Evolutionary conservation across 2,888 invertebrate genomes (phyloP).

Genomic region (Philaethria dido): DNA sequence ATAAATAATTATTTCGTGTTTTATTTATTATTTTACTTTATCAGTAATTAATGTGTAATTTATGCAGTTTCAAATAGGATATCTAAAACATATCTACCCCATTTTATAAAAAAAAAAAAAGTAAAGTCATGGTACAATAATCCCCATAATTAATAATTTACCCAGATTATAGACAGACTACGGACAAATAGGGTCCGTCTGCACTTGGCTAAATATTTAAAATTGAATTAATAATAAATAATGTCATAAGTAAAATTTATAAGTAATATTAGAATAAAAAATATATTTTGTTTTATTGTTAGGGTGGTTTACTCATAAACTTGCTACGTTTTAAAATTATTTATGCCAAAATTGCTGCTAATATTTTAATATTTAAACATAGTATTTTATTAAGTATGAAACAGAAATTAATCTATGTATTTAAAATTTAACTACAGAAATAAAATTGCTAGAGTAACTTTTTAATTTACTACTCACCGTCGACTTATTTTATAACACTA

Average conservation of each 20-base stretch:
- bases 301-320: not conserved
- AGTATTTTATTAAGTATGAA: no score
- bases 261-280: no score
- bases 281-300: no score
- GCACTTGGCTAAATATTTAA: not conserved
- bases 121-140: not conserved
- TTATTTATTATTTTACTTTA: not conserved
- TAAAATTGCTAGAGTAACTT: constrained; percentile 26
- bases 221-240: not conserved
- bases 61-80: not conserved
- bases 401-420: no score
- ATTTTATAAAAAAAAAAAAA: not conserved
- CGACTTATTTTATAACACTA: constrained; percentile 58
- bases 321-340: not conserved
- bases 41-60: not conserved
- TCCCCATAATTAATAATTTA: not conserved
- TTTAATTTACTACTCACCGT: constrained; percentile 62
- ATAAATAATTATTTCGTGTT: not conserved
- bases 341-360: no score
- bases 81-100: not conserved
- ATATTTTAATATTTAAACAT: no score
- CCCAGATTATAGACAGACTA: not conserved
- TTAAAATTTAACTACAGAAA: not conserved
- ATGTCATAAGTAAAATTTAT: no score
- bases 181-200: not conserved